Percentiles rank a stretch among this genome's conserved stretches.
Evolutionary conservation across 2,113 vertebrate genomes (phyloP).

Genomic region (Ciconia maguari): DNA sequence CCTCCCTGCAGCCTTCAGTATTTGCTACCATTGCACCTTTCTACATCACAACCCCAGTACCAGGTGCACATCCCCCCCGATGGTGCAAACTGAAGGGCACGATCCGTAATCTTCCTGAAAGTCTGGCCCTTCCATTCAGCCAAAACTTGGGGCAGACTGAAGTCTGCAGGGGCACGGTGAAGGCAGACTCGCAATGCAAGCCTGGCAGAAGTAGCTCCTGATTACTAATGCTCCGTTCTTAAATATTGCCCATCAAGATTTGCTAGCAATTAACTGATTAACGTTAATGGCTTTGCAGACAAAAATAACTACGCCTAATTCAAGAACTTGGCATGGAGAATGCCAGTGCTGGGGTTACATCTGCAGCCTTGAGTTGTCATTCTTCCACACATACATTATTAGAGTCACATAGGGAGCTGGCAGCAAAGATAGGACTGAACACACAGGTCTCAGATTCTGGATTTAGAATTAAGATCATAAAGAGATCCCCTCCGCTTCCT

Average conservation of each 20-base stretch:
- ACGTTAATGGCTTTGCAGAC: background rate
- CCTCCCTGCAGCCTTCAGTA: background rate
- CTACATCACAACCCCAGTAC: background rate
- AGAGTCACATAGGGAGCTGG: background rate
- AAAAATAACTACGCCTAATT: background rate
- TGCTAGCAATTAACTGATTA: background rate
- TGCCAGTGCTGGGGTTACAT: background rate
- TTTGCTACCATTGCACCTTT: background rate
- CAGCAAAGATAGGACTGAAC: background rate
- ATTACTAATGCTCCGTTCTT: background rate
- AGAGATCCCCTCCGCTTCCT: background rate
- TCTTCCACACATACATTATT: background rate
- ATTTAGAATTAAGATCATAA: background rate
- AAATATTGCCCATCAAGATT: background rate
- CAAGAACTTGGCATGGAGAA: background rate
- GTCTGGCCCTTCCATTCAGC: background rate
- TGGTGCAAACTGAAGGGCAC: background rate
- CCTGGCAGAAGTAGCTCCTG: background rate
- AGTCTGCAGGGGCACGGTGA: background rate
- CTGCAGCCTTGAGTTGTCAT: background rate
- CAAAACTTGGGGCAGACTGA: background rate
- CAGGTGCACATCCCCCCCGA: fast-evolving
- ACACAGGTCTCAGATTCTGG: background rate
- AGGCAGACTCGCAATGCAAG: background rate
- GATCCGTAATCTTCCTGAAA: fast-evolving